Conservation (phyloP, 2,113 vertebrate genomes). For the Ginglymostoma cirratum region DNA sequence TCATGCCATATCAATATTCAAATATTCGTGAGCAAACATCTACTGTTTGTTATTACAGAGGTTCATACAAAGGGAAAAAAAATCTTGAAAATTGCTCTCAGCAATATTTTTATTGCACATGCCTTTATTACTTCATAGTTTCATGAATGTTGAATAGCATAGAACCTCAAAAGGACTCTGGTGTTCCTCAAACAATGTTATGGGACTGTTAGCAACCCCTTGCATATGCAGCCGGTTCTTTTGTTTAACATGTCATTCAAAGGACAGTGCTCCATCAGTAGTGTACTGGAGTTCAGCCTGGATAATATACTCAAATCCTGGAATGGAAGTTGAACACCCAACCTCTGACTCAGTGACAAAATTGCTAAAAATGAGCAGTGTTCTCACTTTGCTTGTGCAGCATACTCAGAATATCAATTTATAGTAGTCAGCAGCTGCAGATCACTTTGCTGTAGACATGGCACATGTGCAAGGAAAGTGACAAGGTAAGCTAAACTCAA, state of each 20-base stretch:
- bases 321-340: not conserved
- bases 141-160: not conserved
- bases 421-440: not conserved
- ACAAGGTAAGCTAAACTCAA: not conserved
- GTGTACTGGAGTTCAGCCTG: not conserved
- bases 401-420: slow-evolving; percentile 8
- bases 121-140: not conserved
- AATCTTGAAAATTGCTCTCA: not conserved
- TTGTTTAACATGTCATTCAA: not conserved
- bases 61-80: not conserved
- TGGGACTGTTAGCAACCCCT: not conserved
- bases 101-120: not conserved
- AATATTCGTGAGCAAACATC: not conserved
- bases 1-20: too few relatives aligned
- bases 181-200: not conserved
- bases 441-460: not conserved
- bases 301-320: not conserved
- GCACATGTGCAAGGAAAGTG: not conserved
- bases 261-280: not conserved
- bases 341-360: not conserved
- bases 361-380: not conserved
- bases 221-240: not conserved
- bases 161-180: not conserved
- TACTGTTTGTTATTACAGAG: not conserved
- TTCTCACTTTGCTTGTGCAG: not conserved